Evolutionary conservation across 2,797 vertebrate genomes (phyloP).

Genomic region (Crenuchus spilurus): DNA sequence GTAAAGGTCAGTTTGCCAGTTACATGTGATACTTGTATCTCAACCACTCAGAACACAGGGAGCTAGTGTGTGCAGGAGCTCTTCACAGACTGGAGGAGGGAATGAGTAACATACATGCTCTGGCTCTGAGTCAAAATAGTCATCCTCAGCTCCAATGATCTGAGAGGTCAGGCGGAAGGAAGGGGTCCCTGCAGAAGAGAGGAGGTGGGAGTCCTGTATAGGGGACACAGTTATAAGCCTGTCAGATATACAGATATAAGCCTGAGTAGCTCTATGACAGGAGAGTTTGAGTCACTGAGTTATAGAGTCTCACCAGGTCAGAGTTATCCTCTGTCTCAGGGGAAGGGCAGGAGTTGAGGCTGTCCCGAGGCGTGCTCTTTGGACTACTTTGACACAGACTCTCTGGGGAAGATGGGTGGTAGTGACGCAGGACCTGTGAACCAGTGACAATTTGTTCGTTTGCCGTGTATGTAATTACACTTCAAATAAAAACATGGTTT

Average conservation of each 20-base stretch:
- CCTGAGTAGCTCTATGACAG: not conserved
- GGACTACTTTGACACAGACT: conserved; percentile 70
- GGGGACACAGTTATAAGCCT: not conserved
- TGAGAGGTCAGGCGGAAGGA: conserved; percentile 78
- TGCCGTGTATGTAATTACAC: too few species aligned
- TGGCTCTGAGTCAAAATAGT: conserved; percentile 92
- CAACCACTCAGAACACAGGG: not conserved
- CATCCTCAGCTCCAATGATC: conserved; percentile 95
- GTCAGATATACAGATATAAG: too few species aligned
- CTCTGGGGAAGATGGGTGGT: conserved; percentile 68
- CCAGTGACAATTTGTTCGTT: not conserved
- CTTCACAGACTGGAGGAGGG: too few species aligned
- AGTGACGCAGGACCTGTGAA: conserved; percentile 67
- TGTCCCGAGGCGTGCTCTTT: conserved; percentile 76
- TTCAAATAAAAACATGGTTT: not conserved
- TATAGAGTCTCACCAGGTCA: conserved; percentile 70
- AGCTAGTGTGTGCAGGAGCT: not conserved
- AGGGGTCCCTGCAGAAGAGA: conserved; percentile 80
- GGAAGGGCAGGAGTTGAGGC: conserved; percentile 77
- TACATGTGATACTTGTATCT: too few species aligned
- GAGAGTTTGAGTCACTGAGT: not conserved
- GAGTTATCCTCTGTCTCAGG: conserved; percentile 74
- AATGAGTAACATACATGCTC: conserved; percentile 82
- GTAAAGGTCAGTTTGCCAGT: too few species aligned
- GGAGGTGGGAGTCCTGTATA: conserved; percentile 83